Evolutionary conservation across 2,888 invertebrate species (phyloP), one percentile per base, ranked within the genome.

Genomic region (Palloptera scutellata): DNA sequence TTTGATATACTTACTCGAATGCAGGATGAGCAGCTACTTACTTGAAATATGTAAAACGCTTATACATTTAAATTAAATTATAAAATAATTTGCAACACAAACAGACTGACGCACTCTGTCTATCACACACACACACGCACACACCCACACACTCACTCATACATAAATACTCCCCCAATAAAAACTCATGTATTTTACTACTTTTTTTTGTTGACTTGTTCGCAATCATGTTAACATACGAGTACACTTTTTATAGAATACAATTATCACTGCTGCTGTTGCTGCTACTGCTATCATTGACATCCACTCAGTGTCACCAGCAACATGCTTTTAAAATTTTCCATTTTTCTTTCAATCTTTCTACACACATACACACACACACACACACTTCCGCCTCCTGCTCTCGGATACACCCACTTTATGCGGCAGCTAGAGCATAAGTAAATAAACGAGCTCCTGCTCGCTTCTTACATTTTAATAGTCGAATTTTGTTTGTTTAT

Each of bases 251-350:
- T 4, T 8, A 48, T 13, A n/a, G 3, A 30, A 30, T 30, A 30
- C 30, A 30, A 30, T 30, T 30, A 30, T 30, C 30, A 30, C 30
- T 30, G 30, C 30, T 30, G 30, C 30, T 30, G 30, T 6, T 30
- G 30, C 30, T 30, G 30, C 30, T 54, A 66, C 65, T 62, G 30
- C 66, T 69, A 67, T 70, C 68, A 68, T 63, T 71, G 71, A 67
- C 71, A 71, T 57, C 59, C 69, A 71, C 71, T 70, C 71, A 68
- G 67, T 71, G 72, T 70, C 72, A 71, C 51, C 64, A 64, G 59
- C 72, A 72, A 30, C 30, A 30, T 30, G 30, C 30, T 30, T 30
- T 30, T 30, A 30, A 30, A 30, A 30, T 30, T 30, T 30, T 30
- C 30, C 30, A n/a, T n/a, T n/a, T n/a, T 6, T 2, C 30, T 30